Evolutionary conservation across 2,797 vertebrate genomes (phyloP), one percentile per base, ranked within the genome.

Genomic region (Crax fasciolata): DNA sequence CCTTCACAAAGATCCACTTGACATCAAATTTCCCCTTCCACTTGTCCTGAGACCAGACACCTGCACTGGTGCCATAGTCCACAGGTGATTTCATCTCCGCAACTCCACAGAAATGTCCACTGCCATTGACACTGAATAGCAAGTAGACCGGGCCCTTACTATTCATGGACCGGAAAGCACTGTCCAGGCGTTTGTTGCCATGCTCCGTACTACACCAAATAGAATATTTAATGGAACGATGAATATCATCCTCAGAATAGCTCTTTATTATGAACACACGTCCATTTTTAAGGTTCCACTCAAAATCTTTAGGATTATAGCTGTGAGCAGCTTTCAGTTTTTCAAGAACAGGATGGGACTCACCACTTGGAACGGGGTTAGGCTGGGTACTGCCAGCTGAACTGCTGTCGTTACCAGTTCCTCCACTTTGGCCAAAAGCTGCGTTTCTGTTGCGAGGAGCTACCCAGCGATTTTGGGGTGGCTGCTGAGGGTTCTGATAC

Each of bases 201-300:
- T 99, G 99, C 95, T 99, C 99, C 0, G 99, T 99, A 98, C 99
- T 99, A 97, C 99, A 99, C 99, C 99, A 99, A 98, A 99, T 99
- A 84, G 99, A 99, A 97, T 99, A 99, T 97, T 99, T 99, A 98
- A 99, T 99, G 98, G 99, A 99, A 96, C 99, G 99, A 97, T 99
- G 99, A 97, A 99, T 99, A 97, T 99, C 99, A 52, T 99, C 99
- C 99, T 99, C 99, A 0, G 99, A 99, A 98, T 99, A 99, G 98
- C 99, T 99, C 98, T 99, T 99, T 90, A 99, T 99, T 94, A 99
- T 99, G 98, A 99, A 99, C 96, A 99, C 99, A 0, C 99, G 99
- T 28, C 99, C 99, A 10, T 98, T 98, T 98, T 99, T 99, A 97
- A 99, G 98, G 97, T 99, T 99, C 99, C 99, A 99, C 71, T 99